Base-by-base conservation (phyloP, 2,113 vertebrate genomes). In the Malurus elegans region DNA sequence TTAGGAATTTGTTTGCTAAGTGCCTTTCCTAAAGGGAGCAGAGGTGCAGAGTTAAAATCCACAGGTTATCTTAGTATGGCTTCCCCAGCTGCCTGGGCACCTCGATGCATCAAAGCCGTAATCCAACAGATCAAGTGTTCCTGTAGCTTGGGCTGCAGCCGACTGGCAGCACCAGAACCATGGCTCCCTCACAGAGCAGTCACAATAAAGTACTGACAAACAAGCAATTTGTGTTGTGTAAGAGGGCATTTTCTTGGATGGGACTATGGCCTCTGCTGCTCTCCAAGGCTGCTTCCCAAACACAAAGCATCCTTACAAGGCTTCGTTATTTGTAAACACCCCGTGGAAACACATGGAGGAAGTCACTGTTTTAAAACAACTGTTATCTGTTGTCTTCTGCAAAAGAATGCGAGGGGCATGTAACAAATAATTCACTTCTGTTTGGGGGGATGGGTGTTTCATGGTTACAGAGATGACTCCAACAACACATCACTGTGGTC, bases 231-330 rank as follows among this genome's bases (percentile, higher is more conserved):
- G 36, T 66, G 26, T 65, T 45, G 36, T 66, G 17, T 47, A 66
- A 91, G 40, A 93, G 74, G 93, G 31, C 45, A 53, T 88, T 95
- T 73, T 83, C 29, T 40, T 61, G 57, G 36, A 94, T 56, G 67
- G 64, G 86, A 42, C 65, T 81, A 17, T 81, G 85, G 89, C 56
- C 72, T 81, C 89, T 92, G 88, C 57, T 88, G 80, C 40, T 89
- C 81, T 92, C 69, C 93, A 92, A 88, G 89, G 93, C 86, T 93
- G 56, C 94, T 96, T 70, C 70, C 62, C 51, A 90, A 96, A 88
- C 40, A 82, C 92, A 95, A 96, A 60, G 50, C 54, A 70, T 54
- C n/a, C 48, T 75, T 57, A 42, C 93, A 95, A 58, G 89, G 54
- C 51, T 96, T 90, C 14, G 9, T 67, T 83, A 64, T 79, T 82